Evolutionary conservation across 1,140 invertebrate genomes (phyloP), one percentile per base, ranked within the genome.

Genomic region (Aporrectodea caliginosa): DNA sequence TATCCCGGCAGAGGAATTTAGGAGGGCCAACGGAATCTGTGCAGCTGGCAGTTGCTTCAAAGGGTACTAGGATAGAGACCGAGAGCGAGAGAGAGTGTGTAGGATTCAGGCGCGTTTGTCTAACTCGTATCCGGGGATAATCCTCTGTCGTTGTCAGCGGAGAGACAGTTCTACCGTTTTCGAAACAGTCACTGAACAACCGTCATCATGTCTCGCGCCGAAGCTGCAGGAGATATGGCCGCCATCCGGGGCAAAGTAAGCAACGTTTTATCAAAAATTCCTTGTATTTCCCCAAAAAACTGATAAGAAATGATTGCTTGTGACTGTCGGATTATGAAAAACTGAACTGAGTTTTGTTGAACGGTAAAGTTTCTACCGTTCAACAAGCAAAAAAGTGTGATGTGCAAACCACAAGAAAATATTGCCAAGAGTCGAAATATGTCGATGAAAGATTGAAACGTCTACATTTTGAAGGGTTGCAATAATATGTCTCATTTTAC

Each of bases 171-270:
- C 43, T 58, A 12, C 43, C 43, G 43, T 58, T 58, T 58, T 22
- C 6, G 22, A 58, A 22, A 58, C 43, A 58, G 43, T 12, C 43
- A 58, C n/a, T n/a, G 43, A 58, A 58, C 43, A 6, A 58, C 43
- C 22, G n/a, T 58, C 58, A 78, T 2, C 2, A 78, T 78, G 77
- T 78, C 77, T 29, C 34, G 77, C 29, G 77, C 77, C 43, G 77
- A 78, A 70, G 43, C 77, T 30, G 77, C 77, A 70, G 77, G 77
- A n/a, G 77, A 78, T 68, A 69, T 70, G 77, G 68, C 68, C 30
- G 68, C 32, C 29, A 78, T 78, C 27, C 29, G 77, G 16, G 34
- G 68, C 69, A 69, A 69, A 27, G 77, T 78, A 69, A 69, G 69
- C 34, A 22, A 32, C 0, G 31, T 0, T 34, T 71, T 71, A 71